Conservation (phyloP, 1,140 invertebrate species). For the Ridgeia piscesae region DNA sequence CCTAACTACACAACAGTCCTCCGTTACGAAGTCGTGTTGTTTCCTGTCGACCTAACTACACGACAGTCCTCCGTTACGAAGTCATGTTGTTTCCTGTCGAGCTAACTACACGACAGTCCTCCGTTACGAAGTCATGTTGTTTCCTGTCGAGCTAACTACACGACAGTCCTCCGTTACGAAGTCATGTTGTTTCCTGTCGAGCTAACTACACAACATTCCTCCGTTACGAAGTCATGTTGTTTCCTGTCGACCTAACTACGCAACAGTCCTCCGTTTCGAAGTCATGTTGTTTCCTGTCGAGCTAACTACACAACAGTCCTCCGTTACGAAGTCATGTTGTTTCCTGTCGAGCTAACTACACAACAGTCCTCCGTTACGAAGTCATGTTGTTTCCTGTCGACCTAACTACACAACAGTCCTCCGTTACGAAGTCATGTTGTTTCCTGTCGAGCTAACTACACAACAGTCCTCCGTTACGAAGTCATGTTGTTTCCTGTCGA, state of each 20-base stretch:
- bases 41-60: constrained; percentile 8
- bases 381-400: constrained; percentile 8
- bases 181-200: background rate
- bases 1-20: background rate
- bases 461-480: background rate
- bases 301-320: background rate
- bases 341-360: background rate
- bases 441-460: background rate
- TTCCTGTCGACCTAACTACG: constrained; percentile 7
- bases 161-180: background rate
- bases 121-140: background rate
- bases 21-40: background rate
- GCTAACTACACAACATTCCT: background rate
- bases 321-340: background rate
- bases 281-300: background rate
- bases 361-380: background rate
- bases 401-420: background rate
- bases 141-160: background rate
- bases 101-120: background rate
- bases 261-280: background rate
- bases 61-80: background rate
- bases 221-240: background rate
- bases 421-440: background rate
- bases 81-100: background rate
- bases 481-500: constrained; percentile 8